A percentile compares a stretch with the other conserved stretches of the same genome.
These are phyloP conservation scores for Pygocentrus nattereri DNA, from an alignment of 2,797 vertebrate genomes.

Conservation along the genomic window DNA sequence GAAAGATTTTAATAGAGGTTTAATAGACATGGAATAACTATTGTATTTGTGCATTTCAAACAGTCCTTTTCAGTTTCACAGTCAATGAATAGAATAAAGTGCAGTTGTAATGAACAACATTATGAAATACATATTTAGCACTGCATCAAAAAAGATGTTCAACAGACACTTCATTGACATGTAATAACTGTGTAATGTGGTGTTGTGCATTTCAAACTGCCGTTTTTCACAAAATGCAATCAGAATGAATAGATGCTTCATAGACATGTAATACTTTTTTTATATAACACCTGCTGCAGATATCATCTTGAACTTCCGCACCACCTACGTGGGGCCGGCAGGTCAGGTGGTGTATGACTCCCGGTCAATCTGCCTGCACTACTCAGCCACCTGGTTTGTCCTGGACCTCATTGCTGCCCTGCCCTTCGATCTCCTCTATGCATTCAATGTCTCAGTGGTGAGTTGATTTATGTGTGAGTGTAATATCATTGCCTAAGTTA, in stretches of 20 bases:
- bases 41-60: no score
- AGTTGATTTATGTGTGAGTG: slow-evolving; percentile 63
- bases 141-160: no score
- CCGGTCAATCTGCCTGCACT: slow-evolving; percentile 93
- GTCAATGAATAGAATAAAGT: no score
- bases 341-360: slow-evolving; percentile 94
- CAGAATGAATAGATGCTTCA: no score
- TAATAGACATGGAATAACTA: neutral
- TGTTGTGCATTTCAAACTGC: no score
- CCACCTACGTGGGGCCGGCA: slow-evolving; percentile 93
- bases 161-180: no score
- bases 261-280: slow-evolving; percentile 10
- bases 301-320: slow-evolving; percentile 94
- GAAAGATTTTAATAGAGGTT: neutral
- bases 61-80: no score
- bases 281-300: slow-evolving; percentile 74
- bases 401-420: slow-evolving; percentile 94
- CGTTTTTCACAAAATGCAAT: no score
- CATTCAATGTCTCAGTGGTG: slow-evolving; percentile 96
- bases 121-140: no score
- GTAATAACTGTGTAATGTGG: no score
- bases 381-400: slow-evolving; percentile 95
- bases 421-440: slow-evolving; percentile 95
- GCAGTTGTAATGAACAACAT: no score
- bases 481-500: neutral